These are phyloP conservation scores for Odontocolon sp. DNA, from an alignment of 2,888 invertebrate genomes.

Conservation along the genomic window DNA sequence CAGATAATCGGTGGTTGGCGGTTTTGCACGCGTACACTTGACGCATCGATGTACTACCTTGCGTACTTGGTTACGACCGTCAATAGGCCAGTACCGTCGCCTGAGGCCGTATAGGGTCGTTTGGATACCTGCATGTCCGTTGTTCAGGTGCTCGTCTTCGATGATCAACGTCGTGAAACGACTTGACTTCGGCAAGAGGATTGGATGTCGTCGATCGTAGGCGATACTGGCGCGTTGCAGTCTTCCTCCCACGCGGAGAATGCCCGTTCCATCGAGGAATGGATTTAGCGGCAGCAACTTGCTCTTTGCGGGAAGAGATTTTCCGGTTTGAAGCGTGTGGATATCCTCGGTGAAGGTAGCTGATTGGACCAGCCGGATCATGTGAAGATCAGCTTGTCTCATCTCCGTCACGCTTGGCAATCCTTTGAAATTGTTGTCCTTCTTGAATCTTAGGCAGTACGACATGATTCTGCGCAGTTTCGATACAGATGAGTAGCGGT, in stretches of 20 bases:
- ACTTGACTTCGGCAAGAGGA: conserved; percentile 64
- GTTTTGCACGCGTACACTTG: conserved; percentile 26
- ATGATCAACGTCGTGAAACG: conserved; percentile 66
- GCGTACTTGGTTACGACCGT: conserved; percentile 56
- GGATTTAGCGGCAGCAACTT: conserved; percentile 50
- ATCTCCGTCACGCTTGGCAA: not conserved
- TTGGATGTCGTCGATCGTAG: conserved; percentile 62
- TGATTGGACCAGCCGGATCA: conserved; percentile 3
- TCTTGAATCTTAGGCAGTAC: conserved; percentile 44
- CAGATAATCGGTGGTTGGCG: conserved; percentile 6
- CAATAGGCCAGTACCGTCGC: conserved; percentile 63
- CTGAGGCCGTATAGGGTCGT: conserved; percentile 57
- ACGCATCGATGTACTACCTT: conserved; percentile 48
- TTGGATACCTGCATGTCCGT: conserved; percentile 66
- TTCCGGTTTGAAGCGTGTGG: not conserved
- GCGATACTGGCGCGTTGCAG: conserved; percentile 58
- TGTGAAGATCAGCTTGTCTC: not conserved
- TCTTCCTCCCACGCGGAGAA: conserved; percentile 68
- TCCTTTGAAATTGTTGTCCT: not conserved
- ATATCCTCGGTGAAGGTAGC: conserved; percentile 2
- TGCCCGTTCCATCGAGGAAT: conserved; percentile 54
- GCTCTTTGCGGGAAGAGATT: not conserved
- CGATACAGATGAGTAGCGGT: conserved; percentile 25
- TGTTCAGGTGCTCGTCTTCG: conserved; percentile 55
- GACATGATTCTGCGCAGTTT: conserved; percentile 41